Conservation (phyloP, 2,888 invertebrate species). For the Homarus gammarus region DNA sequence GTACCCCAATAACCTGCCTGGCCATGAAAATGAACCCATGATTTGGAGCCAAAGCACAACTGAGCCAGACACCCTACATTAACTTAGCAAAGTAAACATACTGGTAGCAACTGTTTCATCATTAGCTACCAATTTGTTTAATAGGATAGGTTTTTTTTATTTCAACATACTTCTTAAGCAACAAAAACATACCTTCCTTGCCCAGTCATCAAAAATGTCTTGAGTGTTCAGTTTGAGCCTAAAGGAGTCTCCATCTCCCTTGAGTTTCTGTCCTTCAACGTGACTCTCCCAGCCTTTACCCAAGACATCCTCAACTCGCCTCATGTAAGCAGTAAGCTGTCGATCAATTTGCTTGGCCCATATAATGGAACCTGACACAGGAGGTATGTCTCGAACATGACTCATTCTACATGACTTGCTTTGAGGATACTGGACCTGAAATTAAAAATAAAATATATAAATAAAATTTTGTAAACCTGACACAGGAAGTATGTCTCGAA, state of each 20-base stretch:
- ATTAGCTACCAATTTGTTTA: too few relatives aligned
- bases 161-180: too few relatives aligned
- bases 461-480: too few relatives aligned
- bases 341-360: slow-evolving; percentile 99
- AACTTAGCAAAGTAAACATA: too few relatives aligned
- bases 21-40: too few relatives aligned
- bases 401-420: slow-evolving; percentile 96
- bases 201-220: slow-evolving; percentile 99
- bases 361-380: slow-evolving; percentile 98
- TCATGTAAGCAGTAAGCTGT: slow-evolving; percentile 96
- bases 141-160: neutral
- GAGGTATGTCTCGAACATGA: slow-evolving; percentile 94
- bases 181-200: slow-evolving; percentile 84
- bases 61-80: too few relatives aligned
- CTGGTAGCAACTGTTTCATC: too few relatives aligned
- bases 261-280: slow-evolving; percentile 97
- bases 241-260: slow-evolving; percentile 98
- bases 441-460: neutral
- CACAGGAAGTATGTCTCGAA: slow-evolving; percentile 96
- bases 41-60: too few relatives aligned
- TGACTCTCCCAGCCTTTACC: slow-evolving; percentile 99
- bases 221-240: slow-evolving; percentile 96
- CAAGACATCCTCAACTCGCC: slow-evolving; percentile 98
- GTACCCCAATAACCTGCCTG: too few relatives aligned
- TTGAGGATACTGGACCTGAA: slow-evolving; percentile 91